Conservation (phyloP, 1,140 invertebrate genomes). For the Grapholita molesta region DNA sequence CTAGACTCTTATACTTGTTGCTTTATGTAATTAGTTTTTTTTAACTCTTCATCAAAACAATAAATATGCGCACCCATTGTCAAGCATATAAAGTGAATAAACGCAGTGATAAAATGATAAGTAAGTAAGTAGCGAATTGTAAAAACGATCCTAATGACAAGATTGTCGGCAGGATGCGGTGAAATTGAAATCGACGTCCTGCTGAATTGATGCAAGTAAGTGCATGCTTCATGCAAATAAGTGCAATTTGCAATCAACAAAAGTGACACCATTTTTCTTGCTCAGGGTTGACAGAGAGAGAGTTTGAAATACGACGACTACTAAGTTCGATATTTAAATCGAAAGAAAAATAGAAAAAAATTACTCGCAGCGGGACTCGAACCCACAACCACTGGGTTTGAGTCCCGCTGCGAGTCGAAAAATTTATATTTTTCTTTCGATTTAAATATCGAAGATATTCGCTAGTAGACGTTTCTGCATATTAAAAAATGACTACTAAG, state of each 20-base stretch:
- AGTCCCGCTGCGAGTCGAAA: too few species aligned
- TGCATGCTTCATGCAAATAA: conserved; percentile 34
- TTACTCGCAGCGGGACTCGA: too few species aligned
- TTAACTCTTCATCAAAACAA: neutral
- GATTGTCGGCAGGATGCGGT: conserved; percentile 67
- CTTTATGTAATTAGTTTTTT: too few species aligned
- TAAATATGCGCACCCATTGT: neutral
- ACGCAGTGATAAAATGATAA: neutral
- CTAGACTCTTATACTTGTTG: too few species aligned
- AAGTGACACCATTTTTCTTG: conserved; percentile 63
- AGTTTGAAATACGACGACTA: too few species aligned
- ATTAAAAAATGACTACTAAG: too few species aligned
- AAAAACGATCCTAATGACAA: conserved; percentile 55
- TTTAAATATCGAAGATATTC: too few species aligned
- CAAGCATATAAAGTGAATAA: neutral
- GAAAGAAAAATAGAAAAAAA: too few species aligned
- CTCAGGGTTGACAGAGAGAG: conserved; percentile 39
- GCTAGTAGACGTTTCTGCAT: too few species aligned
- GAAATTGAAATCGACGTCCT: conserved; percentile 73
- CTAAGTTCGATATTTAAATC: too few species aligned
- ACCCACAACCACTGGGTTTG: too few species aligned
- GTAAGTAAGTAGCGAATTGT: conserved; percentile 14
- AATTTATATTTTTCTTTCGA: too few species aligned
- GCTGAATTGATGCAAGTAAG: conserved; percentile 60
- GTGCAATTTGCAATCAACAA: conserved; percentile 70